Evolutionary conservation across 2,888 invertebrate species (phyloP), one percentile per base, ranked within the genome.

Genomic region (Calameuta idolon): DNA sequence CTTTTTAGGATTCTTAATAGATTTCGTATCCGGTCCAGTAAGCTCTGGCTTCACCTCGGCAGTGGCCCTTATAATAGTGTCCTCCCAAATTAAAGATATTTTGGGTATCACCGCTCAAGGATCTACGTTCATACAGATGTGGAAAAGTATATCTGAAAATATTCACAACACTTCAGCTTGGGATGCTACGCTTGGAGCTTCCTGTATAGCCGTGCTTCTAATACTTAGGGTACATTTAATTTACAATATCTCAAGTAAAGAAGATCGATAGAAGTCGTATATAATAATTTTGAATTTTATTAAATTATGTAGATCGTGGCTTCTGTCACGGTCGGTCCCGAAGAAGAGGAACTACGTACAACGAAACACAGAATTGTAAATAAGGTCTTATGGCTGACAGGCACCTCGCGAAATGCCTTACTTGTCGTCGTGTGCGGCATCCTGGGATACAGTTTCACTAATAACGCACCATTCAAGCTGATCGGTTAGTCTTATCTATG

Each of bases 31-130:
- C 2, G 97, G 97, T 0, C 97, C 97, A 0, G 97, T 98, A 0
- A 96, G 96, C 2, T 96, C 96, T 0, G 97, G 97, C 23, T 98
- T 98, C 91, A 97, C 97, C 3, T 97, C 97, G 0, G 97, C 97
- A 3, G 97, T 97, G 15, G 97, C 97, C 40, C 93, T 98, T 75
- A 96, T 97, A 87, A 98, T 98, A 85, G 95, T 97, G 69, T 95
- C 96, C 0, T 97, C 97, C n/a, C 98, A 98, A 92, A 93, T 97
- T 34, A 97, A 97, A 92, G 96, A 96, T 89, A 92, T 97, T 76
- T 93, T 97, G 76, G 96, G 96, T 2, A 95, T 97, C 85, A 85
- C 92, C 31, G 95, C 95, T 23, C 93, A 93, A 69, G 97, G 97
- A 33, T 93, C 94, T 69, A 97, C 97, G 0, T 97, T 97, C 89